Evolutionary conservation across 2,888 invertebrate species (phyloP).

Genomic region (Latrodectus elegans): DNA sequence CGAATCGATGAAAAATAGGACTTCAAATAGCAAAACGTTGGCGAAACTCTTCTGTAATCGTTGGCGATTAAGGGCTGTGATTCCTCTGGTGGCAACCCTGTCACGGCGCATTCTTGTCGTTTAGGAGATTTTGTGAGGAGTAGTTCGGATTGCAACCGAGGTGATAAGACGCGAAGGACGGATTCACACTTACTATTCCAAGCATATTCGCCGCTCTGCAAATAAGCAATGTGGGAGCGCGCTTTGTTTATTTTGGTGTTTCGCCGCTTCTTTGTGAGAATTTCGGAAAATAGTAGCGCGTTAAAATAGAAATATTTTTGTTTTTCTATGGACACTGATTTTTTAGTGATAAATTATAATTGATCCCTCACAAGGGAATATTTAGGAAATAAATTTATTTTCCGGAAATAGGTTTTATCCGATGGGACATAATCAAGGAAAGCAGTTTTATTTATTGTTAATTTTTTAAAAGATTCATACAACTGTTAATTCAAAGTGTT

Average conservation of each 20-base stretch:
- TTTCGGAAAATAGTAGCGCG: neutral
- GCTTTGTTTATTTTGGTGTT: slow-evolving; percentile 20
- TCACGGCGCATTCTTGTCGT: slow-evolving; percentile 43
- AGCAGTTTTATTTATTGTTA: too few relatives aligned
- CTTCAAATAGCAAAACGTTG: slow-evolving; percentile 23
- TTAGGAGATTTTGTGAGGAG: slow-evolving; percentile 63
- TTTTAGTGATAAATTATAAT: too few relatives aligned
- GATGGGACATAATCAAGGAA: too few relatives aligned
- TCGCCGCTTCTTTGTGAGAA: neutral
- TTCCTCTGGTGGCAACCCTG: slow-evolving; percentile 43
- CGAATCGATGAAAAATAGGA: slow-evolving; percentile 45
- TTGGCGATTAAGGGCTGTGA: slow-evolving; percentile 61
- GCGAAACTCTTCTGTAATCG: slow-evolving; percentile 40
- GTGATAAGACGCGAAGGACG: slow-evolving; percentile 58
- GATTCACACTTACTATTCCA: slow-evolving; percentile 28
- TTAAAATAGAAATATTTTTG: neutral
- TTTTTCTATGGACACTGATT: neutral
- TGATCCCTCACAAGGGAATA: too few relatives aligned
- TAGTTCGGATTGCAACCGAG: slow-evolving; percentile 60
- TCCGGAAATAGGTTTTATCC: too few relatives aligned
- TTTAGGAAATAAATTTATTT: too few relatives aligned
- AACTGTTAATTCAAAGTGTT: too few relatives aligned
- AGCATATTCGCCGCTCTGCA: slow-evolving; percentile 41
- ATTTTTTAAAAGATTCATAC: too few relatives aligned
- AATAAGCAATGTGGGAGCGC: slow-evolving; percentile 15